Base-by-base conservation (phyloP, 2,888 invertebrate genomes). In the Neoascia interrupta region DNA sequence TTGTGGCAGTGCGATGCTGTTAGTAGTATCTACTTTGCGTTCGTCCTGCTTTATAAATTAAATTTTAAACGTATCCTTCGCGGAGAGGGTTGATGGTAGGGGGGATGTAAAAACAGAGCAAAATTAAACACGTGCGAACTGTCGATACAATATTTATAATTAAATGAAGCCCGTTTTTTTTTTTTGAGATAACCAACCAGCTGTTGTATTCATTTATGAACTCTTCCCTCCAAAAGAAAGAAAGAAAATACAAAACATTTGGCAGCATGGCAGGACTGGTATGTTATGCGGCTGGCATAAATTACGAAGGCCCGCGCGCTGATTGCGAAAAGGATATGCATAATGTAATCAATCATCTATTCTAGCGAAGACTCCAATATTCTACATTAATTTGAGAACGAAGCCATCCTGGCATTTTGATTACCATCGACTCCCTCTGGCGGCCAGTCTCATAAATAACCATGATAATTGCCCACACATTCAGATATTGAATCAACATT, bases 401-500 rank as follows among this genome's bases (percentile, higher is more conserved):
- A 8, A 16, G 28, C 26, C 15, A n/a, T 23, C 11, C 19, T 15
- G 19, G 21, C 11, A 13, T 47, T 49, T 49, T 47, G 61, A 49
- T 61, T 28, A 49, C 15, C 26, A 23, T 51, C 19, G 8, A 13
- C 31, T 11, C 31, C 39, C 13, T 21, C 16, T 19, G 49, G 31
- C 34, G 26, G 47, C 41, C 23, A 3, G 13, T 36, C 37, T 60
- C 58, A 51, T 51, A 58, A 69, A 51, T 51, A 60, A 51, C 51
- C 49, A 51, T 13, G 39, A 58, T 68, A 56, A 69, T 69, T 58
- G 49, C 49, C 31, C 11, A 18, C 41, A 28, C 21, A 49, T 31
- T n/a, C 19, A 56, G 31, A 58, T 49, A 49, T 58, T 37, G 49
- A 34, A 49, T 68, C 49, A 58, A 47, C 68, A 41, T 37, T 47